Conservation (phyloP, 2,797 vertebrate genomes). For the Etheostoma perlongum region DNA sequence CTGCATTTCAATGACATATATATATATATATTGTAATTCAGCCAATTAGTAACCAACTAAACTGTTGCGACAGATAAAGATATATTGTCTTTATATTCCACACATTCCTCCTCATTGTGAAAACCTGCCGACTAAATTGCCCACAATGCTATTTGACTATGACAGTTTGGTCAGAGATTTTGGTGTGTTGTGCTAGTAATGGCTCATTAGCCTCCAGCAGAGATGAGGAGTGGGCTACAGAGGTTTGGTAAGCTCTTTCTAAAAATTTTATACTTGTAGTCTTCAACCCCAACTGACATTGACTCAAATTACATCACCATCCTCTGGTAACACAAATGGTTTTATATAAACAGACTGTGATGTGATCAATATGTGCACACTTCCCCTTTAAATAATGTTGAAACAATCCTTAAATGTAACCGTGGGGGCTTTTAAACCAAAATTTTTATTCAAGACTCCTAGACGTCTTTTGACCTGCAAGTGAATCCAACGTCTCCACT, state of each 20-base stretch:
- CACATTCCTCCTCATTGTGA: background rate
- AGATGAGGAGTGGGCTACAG: background rate
- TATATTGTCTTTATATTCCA: background rate
- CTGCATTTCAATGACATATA: background rate
- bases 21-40: background rate
- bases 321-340: no score
- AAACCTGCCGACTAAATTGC: background rate
- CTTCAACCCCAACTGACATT: background rate
- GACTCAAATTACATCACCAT: conserved; percentile 2
- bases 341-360: background rate
- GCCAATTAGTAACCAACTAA: background rate
- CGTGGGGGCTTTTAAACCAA: background rate
- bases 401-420: background rate
- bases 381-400: background rate
- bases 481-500: background rate
- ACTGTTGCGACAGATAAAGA: background rate
- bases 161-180: background rate
- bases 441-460: background rate
- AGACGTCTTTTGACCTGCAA: background rate
- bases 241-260: background rate
- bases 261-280: no score
- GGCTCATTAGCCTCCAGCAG: background rate
- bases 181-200: background rate
- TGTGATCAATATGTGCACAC: background rate
- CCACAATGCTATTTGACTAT: background rate